Percentiles rank a stretch among this genome's conserved stretches.
Evolutionary conservation across 1,140 invertebrate genomes (phyloP).

Genomic region (Drosophila orosa): DNA sequence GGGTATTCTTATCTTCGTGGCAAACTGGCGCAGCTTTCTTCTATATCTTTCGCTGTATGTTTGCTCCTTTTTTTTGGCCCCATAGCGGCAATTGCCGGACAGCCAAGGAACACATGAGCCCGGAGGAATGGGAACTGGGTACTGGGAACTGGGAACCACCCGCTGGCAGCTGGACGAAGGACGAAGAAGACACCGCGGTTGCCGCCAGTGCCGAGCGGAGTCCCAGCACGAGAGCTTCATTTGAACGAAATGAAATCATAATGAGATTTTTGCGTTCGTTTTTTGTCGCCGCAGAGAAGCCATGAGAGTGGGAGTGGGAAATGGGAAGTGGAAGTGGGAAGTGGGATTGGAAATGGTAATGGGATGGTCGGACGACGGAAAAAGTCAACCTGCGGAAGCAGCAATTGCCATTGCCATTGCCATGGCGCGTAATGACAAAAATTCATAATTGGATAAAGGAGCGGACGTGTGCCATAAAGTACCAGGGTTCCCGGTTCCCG

Average conservation of each 20-base stretch:
- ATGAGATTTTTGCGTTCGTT: conserved; percentile 82
- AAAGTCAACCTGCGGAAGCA: conserved; percentile 30
- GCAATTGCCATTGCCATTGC: conserved; percentile 52
- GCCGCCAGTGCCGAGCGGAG: conserved; percentile 33
- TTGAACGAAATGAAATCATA: conserved; percentile 84
- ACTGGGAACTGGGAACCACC: conserved; percentile 10
- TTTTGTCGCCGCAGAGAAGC: conserved; percentile 58
- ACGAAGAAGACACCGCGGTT: conserved; percentile 17
- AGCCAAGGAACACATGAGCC: conserved; percentile 70
- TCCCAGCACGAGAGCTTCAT: conserved; percentile 76
- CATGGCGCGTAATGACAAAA: conserved; percentile 78
- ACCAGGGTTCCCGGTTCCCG: background rate
- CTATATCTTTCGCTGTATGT: conserved; percentile 3
- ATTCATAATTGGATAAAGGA: conserved; percentile 84
- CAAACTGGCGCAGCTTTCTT: background rate
- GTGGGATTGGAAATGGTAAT: conserved; percentile 27
- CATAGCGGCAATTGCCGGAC: conserved; percentile 71
- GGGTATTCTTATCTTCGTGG: conserved; percentile 3
- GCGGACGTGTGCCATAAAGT: conserved; percentile 50
- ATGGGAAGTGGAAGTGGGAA: background rate
- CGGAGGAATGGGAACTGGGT: conserved; percentile 7
- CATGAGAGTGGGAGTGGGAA: background rate
- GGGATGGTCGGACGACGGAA: conserved; percentile 5
- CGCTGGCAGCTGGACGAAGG: conserved; percentile 54
- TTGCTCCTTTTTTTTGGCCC: conserved; percentile 52